Conservation (phyloP, 2,888 invertebrate genomes). For the Catocala sponsa region DNA sequence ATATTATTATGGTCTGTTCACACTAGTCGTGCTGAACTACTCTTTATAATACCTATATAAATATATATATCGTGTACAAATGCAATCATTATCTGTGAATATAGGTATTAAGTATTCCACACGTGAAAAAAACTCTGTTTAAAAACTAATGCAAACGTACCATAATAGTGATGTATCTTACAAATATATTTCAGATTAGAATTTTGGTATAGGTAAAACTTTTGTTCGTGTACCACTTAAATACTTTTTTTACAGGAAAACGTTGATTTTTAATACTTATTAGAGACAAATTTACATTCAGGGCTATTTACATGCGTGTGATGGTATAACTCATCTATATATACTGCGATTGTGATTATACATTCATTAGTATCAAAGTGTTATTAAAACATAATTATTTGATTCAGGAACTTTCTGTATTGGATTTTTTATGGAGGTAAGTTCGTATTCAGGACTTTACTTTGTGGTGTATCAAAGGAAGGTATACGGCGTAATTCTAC, state of each 20-base stretch:
- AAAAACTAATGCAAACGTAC: slow-evolving; percentile 27
- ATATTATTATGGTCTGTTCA: slow-evolving; percentile 20
- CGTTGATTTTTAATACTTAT: slow-evolving; percentile 34
- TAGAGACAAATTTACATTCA: slow-evolving; percentile 42
- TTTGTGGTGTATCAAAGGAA: not conserved
- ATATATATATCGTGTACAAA: too few species aligned
- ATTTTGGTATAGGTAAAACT: slow-evolving; percentile 45
- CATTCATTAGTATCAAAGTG: slow-evolving; percentile 14
- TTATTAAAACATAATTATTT: slow-evolving; percentile 10
- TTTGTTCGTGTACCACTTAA: slow-evolving; percentile 37
- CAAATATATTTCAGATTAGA: slow-evolving; percentile 39
- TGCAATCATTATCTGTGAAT: not conserved
- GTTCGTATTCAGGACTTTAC: slow-evolving; percentile 19
- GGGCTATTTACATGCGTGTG: slow-evolving; percentile 50
- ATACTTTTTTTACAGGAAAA: slow-evolving; percentile 26
- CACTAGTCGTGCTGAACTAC: slow-evolving; percentile 10
- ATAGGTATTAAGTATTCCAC: not conserved
- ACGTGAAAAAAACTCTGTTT: slow-evolving; percentile 10
- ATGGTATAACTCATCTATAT: slow-evolving; percentile 33
- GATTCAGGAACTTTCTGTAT: slow-evolving; percentile 37
- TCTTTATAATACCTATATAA: not conserved
- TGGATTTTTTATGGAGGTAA: slow-evolving; percentile 20
- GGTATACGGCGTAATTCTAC: too few species aligned
- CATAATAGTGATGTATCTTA: slow-evolving; percentile 32
- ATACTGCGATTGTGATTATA: slow-evolving; percentile 24